Evolutionary conservation across 2,888 invertebrate genomes (phyloP).

Genomic region (Eupeodes luniger): DNA sequence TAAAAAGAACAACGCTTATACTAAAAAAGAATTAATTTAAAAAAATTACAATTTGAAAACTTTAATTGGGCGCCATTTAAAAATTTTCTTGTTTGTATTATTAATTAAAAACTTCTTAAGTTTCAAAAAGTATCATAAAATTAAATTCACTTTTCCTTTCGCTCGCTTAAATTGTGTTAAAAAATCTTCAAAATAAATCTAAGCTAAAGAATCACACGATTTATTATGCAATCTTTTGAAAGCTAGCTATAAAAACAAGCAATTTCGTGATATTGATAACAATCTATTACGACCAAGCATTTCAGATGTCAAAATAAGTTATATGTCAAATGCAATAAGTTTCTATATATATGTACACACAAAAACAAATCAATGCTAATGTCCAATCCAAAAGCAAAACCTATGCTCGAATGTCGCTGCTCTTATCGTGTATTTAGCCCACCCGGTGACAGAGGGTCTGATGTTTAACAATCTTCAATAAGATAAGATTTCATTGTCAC

Average conservation of each 20-base stretch:
- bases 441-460: constrained; percentile 32
- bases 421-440: constrained; percentile 43
- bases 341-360: neutral
- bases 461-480: constrained; percentile 27
- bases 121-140: too few species aligned
- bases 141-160: too few species aligned
- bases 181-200: too few species aligned
- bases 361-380: neutral
- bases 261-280: constrained; percentile 10
- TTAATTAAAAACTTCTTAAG: too few species aligned
- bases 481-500: constrained; percentile 52
- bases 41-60: too few species aligned
- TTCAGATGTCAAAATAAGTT: constrained; percentile 22
- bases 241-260: neutral
- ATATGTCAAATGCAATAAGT: constrained; percentile 6
- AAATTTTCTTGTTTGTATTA: too few species aligned
- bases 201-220: neutral
- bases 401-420: neutral
- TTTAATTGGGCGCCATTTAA: neutral
- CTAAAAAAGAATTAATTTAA: too few species aligned
- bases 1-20: too few species aligned
- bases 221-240: constrained; percentile 1
- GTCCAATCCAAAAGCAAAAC: constrained; percentile 6
- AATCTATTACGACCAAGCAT: constrained; percentile 23
- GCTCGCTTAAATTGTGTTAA: too few species aligned